phyloP scores from a whole-genome alignment of 2,797 vertebrate genomes.

The Danio albolineatus region DNA sequence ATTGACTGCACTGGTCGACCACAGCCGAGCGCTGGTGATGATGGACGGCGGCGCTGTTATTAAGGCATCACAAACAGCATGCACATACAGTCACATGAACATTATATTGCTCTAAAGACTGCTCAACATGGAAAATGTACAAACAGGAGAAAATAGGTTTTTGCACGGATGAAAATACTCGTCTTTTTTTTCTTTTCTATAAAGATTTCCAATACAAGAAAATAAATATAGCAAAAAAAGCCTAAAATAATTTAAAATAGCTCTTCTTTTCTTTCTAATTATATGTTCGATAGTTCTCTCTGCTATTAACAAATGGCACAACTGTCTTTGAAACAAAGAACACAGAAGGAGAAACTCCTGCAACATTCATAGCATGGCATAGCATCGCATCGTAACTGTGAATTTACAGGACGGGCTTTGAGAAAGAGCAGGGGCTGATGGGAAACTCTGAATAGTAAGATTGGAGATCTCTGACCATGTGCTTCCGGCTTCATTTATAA shows the following conservation, averaged over 20 bases:
- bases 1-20: slow-evolving; percentile 96
- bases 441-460: slow-evolving; percentile 3
- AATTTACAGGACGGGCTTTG: slow-evolving; percentile 58
- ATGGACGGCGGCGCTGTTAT: slow-evolving; percentile 80
- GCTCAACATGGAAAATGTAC: slow-evolving; percentile 96
- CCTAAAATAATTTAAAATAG: slow-evolving; percentile 99
- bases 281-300: slow-evolving; percentile 98
- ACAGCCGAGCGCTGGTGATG: slow-evolving; percentile 82
- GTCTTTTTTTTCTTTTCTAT: slow-evolving; percentile 91
- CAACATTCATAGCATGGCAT: slow-evolving; percentile 97
- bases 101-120: slow-evolving; percentile 98
- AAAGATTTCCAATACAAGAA: slow-evolving; percentile 99
- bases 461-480: background rate
- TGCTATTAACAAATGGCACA: slow-evolving; percentile 99
- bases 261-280: slow-evolving; percentile 88
- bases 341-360: slow-evolving; percentile 93
- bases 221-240: slow-evolving; percentile 99
- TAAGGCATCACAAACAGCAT: slow-evolving; percentile 96
- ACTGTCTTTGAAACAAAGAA: slow-evolving; percentile 99
- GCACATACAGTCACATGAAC: slow-evolving; percentile 95
- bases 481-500: no score
- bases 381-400: slow-evolving; percentile 79
- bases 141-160: slow-evolving; percentile 97
- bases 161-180: slow-evolving; percentile 99
- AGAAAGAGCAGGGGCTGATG: background rate